Base-by-base conservation (phyloP, 2,888 invertebrate species). In the Pterobdella sp. region DNA sequence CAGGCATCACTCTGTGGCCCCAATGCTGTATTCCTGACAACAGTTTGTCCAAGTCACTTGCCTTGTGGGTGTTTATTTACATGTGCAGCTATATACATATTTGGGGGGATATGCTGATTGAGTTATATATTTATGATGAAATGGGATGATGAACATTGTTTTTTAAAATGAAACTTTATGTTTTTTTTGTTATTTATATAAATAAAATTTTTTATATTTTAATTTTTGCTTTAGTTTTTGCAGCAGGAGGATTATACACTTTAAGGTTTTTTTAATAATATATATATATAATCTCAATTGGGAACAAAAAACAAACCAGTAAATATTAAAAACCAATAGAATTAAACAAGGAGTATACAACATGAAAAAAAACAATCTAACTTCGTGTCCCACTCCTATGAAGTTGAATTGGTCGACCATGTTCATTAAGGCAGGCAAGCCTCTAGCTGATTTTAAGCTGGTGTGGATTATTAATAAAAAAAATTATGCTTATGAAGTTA, bases 1-100 rank as follows among this genome's bases (percentile, higher is more conserved):
- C 92, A 0, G 96, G 95, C 84, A 90, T 94, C 77, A 97, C 84
- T 69, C 94, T 87, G 84, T 95, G 94, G 0, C 90, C 90, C 96
- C 96, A 97, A 81, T 95, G 93, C 79, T 95, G 92, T 72, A 95
- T 82, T 74, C 88, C 89, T 72, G 90, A 89, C 85, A 97, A 87
- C 0, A 95, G 85, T 75, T 88, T 83, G 79, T 91, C 88, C 56
- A 97, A 84, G 84, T 96, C 94, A 70, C 89, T 87, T 77, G 88
- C 89, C 84, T 95, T 75, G 22, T 2, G 63, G 31, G 67, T 18
- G 60, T n/a, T n/a, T n/a, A n/a, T n/a, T n/a, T n/a, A n/a, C n/a
- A n/a, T n/a, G n/a, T n/a, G n/a, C n/a, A n/a, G n/a, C n/a, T n/a
- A n/a, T n/a, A n/a, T n/a, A n/a, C n/a, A n/a, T n/a, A n/a, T n/a